A percentile compares a stretch with the other conserved stretches of the same genome.
phyloP scores from a whole-genome alignment of 2,113 vertebrate genomes.

The Vanacampus margaritifer region DNA sequence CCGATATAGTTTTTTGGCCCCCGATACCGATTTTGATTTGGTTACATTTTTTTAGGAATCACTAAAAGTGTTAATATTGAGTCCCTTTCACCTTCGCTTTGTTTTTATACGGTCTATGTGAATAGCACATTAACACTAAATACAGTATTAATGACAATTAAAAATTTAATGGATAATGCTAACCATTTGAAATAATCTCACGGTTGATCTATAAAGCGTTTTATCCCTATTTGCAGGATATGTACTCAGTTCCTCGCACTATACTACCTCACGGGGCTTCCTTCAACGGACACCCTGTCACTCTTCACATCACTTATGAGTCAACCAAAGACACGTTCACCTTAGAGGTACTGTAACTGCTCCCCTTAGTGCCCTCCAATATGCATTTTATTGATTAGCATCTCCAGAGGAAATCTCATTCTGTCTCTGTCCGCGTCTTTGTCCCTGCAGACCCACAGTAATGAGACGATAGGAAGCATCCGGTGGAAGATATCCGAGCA shows the following conservation, averaged over 20 bases:
- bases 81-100: no score
- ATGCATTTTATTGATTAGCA: background rate
- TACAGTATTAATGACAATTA: background rate
- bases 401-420: conserved; percentile 3
- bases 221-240: conserved; percentile 73
- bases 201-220: background rate
- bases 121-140: background rate
- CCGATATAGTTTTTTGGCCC: no score
- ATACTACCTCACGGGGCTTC: conserved; percentile 99
- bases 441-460: conserved; percentile 88
- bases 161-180: no score
- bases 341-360: conserved; percentile 80
- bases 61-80: no score
- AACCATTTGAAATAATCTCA: background rate
- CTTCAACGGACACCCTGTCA: conserved; percentile 94
- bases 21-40: no score
- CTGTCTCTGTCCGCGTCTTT: conserved; percentile 31
- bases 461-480: conserved; percentile 93
- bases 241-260: conserved; percentile 96
- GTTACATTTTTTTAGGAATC: no score
- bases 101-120: no score
- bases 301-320: conserved; percentile 92
- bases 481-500: conserved; percentile 98
- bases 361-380: background rate
- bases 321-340: conserved; percentile 98